These are phyloP conservation scores for Lamprotornis superbus DNA, from an alignment of 2,113 vertebrate genomes.

Conservation along the genomic window DNA sequence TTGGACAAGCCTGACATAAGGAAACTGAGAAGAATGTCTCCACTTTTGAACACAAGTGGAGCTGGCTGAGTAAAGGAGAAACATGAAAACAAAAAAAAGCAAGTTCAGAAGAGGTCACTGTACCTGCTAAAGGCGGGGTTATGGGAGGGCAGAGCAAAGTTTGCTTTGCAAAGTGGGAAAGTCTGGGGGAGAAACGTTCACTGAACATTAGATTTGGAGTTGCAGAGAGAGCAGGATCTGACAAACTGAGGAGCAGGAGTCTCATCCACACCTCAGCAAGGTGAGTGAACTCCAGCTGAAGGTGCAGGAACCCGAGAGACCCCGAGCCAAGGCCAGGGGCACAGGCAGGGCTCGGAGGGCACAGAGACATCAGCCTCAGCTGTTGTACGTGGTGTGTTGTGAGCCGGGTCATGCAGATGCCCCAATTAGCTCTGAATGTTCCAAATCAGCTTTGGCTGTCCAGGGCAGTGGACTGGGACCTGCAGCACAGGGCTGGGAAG, in stretches of 20 bases:
- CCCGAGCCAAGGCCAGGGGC: not conserved
- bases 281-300: not conserved
- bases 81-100: not conserved
- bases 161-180: not conserved
- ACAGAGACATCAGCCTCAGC: not conserved
- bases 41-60: not conserved
- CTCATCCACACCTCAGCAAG: not conserved
- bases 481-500: not conserved
- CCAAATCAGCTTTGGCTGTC: not conserved
- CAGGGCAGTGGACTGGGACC: not conserved
- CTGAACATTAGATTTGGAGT: not conserved
- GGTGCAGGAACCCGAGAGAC: not conserved
- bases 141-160: not conserved
- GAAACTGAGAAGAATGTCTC: not conserved
- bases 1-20: not conserved
- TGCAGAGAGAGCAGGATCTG: not conserved
- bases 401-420: not conserved
- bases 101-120: not conserved
- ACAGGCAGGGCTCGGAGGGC: not conserved
- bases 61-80: not conserved
- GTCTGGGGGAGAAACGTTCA: not conserved
- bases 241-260: not conserved
- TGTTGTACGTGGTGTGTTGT: fast-evolving
- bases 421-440: not conserved
- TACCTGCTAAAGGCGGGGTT: not conserved